phyloP scores from a whole-genome alignment of 1,140 invertebrate genomes.

The Apis florea region DNA sequence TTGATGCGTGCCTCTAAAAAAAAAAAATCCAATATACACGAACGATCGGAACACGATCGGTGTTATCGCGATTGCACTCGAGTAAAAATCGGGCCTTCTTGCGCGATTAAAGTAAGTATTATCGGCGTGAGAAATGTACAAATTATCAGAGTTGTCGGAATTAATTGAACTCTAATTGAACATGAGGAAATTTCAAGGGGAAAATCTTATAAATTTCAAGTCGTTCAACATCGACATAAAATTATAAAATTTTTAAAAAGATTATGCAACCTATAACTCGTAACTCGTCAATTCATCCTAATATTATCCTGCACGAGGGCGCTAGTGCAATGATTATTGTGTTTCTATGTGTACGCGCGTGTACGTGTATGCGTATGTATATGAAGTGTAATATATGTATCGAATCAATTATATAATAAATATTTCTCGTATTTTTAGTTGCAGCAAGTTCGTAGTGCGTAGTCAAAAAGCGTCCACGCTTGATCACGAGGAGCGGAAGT shows the following conservation, averaged over 20 bases:
- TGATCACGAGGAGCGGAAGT: slow-evolving; percentile 3
- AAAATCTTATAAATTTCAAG: too few relatives aligned
- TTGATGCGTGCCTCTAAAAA: slow-evolving; percentile 9
- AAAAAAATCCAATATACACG: slow-evolving; percentile 12
- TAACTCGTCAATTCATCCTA: too few relatives aligned
- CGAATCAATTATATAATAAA: slow-evolving; percentile 9
- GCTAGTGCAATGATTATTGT: neutral
- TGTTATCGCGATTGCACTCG: neutral
- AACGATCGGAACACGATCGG: slow-evolving; percentile 8
- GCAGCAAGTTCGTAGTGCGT: slow-evolving; percentile 13
- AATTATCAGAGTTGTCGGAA: too few relatives aligned
- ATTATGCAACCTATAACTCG: too few relatives aligned
- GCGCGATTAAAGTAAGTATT: too few relatives aligned
- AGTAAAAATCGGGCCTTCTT: neutral
- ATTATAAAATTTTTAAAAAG: too few relatives aligned
- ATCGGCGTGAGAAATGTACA: too few relatives aligned
- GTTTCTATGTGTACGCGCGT: neutral
- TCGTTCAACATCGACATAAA: too few relatives aligned
- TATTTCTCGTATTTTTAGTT: neutral
- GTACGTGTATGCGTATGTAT: neutral
- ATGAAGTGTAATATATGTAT: neutral
- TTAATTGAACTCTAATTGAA: too few relatives aligned
- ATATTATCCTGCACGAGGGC: too few relatives aligned
- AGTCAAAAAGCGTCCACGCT: neutral
- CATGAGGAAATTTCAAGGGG: too few relatives aligned